These are phyloP conservation scores for Pimpla rufipes DNA, from an alignment of 2,888 invertebrate genomes.

Conservation along the genomic window DNA sequence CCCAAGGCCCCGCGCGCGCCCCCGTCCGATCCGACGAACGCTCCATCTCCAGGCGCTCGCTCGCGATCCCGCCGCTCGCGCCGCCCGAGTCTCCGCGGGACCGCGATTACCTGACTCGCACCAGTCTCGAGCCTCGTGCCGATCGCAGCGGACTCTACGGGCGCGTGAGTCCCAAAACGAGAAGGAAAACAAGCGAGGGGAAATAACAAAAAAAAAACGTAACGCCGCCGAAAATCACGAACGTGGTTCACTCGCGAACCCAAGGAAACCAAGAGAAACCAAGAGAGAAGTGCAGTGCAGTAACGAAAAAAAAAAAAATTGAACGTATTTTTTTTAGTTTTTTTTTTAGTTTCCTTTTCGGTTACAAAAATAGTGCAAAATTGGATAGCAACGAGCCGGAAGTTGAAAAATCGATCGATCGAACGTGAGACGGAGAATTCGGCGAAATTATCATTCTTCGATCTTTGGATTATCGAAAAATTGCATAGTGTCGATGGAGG, in stretches of 20 bases:
- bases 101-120: conserved; percentile 45
- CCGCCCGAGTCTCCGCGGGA: conserved; percentile 43
- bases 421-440: neutral
- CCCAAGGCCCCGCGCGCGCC: conserved; percentile 45
- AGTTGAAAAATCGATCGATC: neutral
- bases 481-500: neutral
- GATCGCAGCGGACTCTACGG: conserved; percentile 74
- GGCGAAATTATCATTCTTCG: neutral
- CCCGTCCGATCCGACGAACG: conserved; percentile 25
- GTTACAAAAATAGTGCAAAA: conserved; percentile 32
- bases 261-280: conserved; percentile 44
- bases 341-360: neutral
- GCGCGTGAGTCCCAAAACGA: conserved; percentile 54
- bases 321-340: neutral
- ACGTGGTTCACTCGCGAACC: conserved; percentile 54
- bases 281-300: conserved; percentile 71
- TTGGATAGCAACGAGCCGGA: conserved; percentile 19
- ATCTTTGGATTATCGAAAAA: neutral
- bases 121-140: conserved; percentile 83
- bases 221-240: conserved; percentile 7
- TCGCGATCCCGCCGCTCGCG: conserved; percentile 19
- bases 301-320: conserved; percentile 57
- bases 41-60: conserved; percentile 52
- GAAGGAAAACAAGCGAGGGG: neutral
- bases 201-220: conserved; percentile 29